Conservation (phyloP, 1,140 invertebrate genomes). For the Protaetia brevitarsis region DNA sequence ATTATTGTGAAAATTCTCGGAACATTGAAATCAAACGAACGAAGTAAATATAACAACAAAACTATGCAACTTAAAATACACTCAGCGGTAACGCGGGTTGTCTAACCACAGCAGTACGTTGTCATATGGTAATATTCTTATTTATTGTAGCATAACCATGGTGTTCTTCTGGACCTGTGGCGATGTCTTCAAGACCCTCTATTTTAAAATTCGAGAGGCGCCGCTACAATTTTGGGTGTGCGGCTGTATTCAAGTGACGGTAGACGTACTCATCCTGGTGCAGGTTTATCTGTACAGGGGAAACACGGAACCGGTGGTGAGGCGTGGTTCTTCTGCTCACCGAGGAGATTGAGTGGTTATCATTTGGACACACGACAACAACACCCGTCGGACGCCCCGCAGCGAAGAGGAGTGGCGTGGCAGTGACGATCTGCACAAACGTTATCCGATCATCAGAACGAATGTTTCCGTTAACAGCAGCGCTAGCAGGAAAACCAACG, state of each 20-base stretch:
- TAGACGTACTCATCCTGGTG: constrained; percentile 53
- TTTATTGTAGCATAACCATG: constrained; percentile 65
- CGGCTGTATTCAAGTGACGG: constrained; percentile 82
- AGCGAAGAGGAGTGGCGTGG: constrained; percentile 1
- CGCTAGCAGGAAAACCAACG: not conserved
- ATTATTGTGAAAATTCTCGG: too few species aligned
- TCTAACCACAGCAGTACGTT: too few species aligned
- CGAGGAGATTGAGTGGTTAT: constrained; percentile 61
- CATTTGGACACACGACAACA: constrained; percentile 45
- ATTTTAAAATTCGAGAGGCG: constrained; percentile 86
- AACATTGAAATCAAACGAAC: too few species aligned
- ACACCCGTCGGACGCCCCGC: constrained; percentile 25
- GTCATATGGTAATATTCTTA: not conserved
- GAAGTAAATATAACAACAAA: too few species aligned
- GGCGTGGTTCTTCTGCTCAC: constrained; percentile 45
- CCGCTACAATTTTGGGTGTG: constrained; percentile 96
- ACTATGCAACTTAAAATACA: too few species aligned
- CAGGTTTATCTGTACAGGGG: constrained; percentile 65
- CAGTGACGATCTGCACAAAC: not conserved
- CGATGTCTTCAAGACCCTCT: constrained; percentile 96
- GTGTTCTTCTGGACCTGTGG: constrained; percentile 94
- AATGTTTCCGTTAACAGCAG: not conserved
- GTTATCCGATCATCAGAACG: not conserved
- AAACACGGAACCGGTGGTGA: constrained; percentile 56
- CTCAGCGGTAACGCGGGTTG: too few species aligned